Evolutionary conservation across 2,888 invertebrate genomes (phyloP).

Genomic region (Andrena bucephala): DNA sequence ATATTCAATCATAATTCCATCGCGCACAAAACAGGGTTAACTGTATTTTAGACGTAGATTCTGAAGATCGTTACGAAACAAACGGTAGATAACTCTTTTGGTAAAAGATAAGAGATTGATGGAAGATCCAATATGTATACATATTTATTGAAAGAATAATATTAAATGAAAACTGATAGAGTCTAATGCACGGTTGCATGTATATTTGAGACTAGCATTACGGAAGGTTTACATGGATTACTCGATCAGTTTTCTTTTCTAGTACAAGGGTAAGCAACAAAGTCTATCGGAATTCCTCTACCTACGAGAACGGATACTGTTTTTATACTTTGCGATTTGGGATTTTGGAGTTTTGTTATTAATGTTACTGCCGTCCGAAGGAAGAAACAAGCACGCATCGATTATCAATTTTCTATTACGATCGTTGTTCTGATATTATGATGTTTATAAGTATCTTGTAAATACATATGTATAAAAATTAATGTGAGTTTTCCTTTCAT

Average conservation of each 20-base stretch:
- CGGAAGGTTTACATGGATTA: background rate
- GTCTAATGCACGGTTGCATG: background rate
- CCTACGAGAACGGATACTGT: background rate
- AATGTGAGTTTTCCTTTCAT: background rate
- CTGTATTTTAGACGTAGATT: conserved; percentile 29
- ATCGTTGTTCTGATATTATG: conserved; percentile 52
- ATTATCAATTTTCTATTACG: conserved; percentile 69
- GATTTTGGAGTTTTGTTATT: conserved; percentile 27
- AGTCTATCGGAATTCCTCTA: background rate
- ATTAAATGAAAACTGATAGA: background rate
- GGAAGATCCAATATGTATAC: background rate
- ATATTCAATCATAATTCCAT: conserved; percentile 13
- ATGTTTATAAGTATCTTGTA: conserved; percentile 75
- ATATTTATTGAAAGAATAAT: conserved; percentile 4
- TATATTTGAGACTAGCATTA: conserved; percentile 1
- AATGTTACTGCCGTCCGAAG: conserved; percentile 27
- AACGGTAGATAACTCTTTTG: background rate
- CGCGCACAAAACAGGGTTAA: conserved; percentile 44
- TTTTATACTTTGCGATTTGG: background rate
- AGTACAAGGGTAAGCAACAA: background rate
- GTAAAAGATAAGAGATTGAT: background rate
- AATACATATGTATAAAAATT: conserved; percentile 74
- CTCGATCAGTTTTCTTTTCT: background rate
- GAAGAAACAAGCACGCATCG: conserved; percentile 40
- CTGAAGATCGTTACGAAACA: background rate